Base-by-base conservation (phyloP, 2,888 invertebrate species). In the Kuschelorhynchus macadamiae region DNA sequence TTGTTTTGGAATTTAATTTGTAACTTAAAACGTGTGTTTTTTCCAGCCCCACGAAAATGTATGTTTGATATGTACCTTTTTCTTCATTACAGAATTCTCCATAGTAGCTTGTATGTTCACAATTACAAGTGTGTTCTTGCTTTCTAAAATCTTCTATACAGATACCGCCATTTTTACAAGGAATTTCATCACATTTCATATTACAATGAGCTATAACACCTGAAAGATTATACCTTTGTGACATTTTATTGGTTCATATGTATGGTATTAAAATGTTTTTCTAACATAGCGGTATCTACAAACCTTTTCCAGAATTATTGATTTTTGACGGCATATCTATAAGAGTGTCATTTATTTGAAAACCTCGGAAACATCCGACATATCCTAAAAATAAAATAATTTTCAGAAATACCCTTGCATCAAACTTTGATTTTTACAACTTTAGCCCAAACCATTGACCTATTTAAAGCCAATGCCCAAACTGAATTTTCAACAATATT, bases 141-240 rank as follows among this genome's bases (percentile, higher is more conserved):
- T 91, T 91, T 11, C 90, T 90, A 81, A 97, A 97, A 80, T 95
- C 93, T 82, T 96, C 96, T 1, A 93, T 91, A 78, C 96, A 96
- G 14, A 92, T 87, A 0, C 96, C 96, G 44, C 92, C 91, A 78
- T 96, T 94, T 77, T 94, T 93, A 79, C 96, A 96, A 0, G 96
- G 96, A 55, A 91, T 89, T 0, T 90, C 88, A 77, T 96, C 95
- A 78, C 96, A 96, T 81, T 93, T 92, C 91, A 96, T 95, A 75
- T 91, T 91, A 81, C 96, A 96, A 78, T 93, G 91, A 1, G 92
- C 89, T 56, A 93, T 83, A 0, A 95, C 91, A 0, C 93, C 94
- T 75, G 87, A 86, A 83, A 74, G 7, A 11, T 36, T 36, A 33
- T 30, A 49, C 16, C 5, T 25, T 49, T 25, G 7, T 39, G n/a